Percentiles rank a stretch among this genome's conserved stretches.
phyloP scores from a whole-genome alignment of 2,113 vertebrate genomes.

The Charadrius vociferus region DNA sequence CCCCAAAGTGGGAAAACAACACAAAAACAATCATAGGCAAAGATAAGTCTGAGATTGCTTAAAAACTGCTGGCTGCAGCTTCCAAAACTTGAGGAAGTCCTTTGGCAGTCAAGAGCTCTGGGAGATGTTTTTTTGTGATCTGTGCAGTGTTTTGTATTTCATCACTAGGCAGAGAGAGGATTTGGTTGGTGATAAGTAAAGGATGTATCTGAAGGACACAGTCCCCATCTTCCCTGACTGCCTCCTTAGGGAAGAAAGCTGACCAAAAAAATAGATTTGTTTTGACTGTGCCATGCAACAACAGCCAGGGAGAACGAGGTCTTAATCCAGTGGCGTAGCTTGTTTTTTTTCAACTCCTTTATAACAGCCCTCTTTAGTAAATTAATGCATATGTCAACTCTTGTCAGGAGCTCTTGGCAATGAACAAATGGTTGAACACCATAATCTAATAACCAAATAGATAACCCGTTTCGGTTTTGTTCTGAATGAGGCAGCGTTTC shows the following conservation, averaged over 20 bases:
- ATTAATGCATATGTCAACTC: constrained; percentile 9
- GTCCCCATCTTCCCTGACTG: background rate
- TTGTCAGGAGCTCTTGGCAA: constrained; percentile 23
- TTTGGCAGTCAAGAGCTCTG: background rate
- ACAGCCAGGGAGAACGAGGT: background rate
- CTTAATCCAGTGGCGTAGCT: background rate
- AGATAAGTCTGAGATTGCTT: background rate
- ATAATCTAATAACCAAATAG: constrained; percentile 45
- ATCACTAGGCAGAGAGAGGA: background rate
- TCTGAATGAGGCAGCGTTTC: background rate
- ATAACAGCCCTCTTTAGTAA: background rate
- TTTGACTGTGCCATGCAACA: background rate
- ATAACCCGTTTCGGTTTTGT: constrained; percentile 8
- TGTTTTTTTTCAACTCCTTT: background rate
- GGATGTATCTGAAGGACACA: background rate
- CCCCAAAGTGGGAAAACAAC: background rate
- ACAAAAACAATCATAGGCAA: background rate
- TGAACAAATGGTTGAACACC: constrained; percentile 10
- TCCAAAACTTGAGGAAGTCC: background rate
- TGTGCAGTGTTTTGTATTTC: background rate
- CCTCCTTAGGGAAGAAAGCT: background rate
- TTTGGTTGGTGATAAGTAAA: constrained; percentile 2
- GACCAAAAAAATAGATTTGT: background rate
- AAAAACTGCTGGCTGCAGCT: background rate
- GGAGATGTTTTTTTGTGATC: background rate